Base-by-base conservation (phyloP, 2,113 vertebrate species). In the Passer montanus region DNA sequence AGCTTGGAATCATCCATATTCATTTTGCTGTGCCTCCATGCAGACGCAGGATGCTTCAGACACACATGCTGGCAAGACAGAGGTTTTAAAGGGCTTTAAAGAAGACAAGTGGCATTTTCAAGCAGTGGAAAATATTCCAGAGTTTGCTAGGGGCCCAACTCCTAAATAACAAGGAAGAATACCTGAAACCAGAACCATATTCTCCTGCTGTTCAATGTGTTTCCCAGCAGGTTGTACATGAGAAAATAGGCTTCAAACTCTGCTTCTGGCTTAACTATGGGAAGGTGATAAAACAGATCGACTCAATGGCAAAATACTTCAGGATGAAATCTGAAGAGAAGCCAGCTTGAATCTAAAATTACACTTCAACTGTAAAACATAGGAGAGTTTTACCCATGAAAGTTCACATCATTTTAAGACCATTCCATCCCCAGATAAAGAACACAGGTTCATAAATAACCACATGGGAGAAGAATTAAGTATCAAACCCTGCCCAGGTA, bases 71-170 rank as follows among this genome's bases (percentile, higher is more conserved):
- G 74, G 13, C 44, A 68, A 64, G 19, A 21, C 35, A 55, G 33
- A 77, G 33, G 63, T 52, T 90, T 62, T 12, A 70, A 69, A 90
- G 67, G 47, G 46, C 19, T 83, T 60, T 60, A 18, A 30, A 68
- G 53, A 58, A 26, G 35, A 73, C 28, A 85, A 79, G 13, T 49
- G 28, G 30, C 23, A 35, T 13, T 24, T 59, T 82, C 30, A 67
- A 66, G 23, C 20, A 77, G 55, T 63, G 15, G 33, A 93, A 90
- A 87, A 72, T 46, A 91, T 56, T 72, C 41, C 37, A 44, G 31
- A 43, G 24, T 59, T 70, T 90, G 9, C 24, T 44, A 66, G 19
- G 7, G 21, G 3, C 6, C n/a, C 0, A 0, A 44, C 8, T 56
- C 7, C 41, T 58, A 81, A 73, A 44, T 33, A 87, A 39, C 6